Conservation (phyloP, 53 echinoderm and acorn worm genomes). For the Echinarachnius parma region DNA sequence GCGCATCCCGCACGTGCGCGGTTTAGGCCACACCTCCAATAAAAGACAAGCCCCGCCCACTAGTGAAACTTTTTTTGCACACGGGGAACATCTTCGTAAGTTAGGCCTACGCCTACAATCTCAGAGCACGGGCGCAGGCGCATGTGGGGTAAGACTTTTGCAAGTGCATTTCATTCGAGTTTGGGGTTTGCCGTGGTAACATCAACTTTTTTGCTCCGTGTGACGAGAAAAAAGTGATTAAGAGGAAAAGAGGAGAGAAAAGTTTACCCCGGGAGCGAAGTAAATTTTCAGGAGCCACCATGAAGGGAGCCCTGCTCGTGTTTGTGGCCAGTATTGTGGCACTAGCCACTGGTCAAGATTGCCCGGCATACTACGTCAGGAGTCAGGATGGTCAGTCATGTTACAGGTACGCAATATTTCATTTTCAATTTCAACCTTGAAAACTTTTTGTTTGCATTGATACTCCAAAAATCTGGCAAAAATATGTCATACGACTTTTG, state of each 20-base stretch:
- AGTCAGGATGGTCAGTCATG: slow-evolving; percentile 32
- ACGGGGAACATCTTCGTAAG: too few species aligned
- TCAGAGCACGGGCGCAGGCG: too few species aligned
- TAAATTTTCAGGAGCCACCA: not conserved
- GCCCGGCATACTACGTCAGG: slow-evolving; percentile 37
- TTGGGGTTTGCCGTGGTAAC: slow-evolving; percentile 12
- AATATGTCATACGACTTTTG: too few species aligned
- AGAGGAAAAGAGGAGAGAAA: too few species aligned
- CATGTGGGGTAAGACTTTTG: not conserved
- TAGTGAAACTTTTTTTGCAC: not conserved
- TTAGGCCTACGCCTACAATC: too few species aligned
- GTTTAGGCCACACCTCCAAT: too few species aligned
- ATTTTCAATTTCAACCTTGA: too few species aligned
- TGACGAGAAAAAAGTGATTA: slow-evolving; percentile 3
- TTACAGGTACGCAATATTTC: slow-evolving; percentile 46
- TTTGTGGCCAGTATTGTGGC: slow-evolving; percentile 28
- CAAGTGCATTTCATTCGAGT: slow-evolving; percentile 23
- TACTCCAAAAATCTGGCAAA: too few species aligned
- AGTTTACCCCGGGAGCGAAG: not conserved
- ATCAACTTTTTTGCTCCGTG: slow-evolving; percentile 15
- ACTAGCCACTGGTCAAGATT: slow-evolving; percentile 35
- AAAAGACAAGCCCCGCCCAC: too few species aligned
- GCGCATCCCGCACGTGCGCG: too few species aligned
- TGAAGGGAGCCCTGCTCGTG: slow-evolving; percentile 30
- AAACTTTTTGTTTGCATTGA: too few species aligned